Evolutionary conservation across 2,113 vertebrate genomes (phyloP).

Genomic region (Melanerpes aurifrons): DNA sequence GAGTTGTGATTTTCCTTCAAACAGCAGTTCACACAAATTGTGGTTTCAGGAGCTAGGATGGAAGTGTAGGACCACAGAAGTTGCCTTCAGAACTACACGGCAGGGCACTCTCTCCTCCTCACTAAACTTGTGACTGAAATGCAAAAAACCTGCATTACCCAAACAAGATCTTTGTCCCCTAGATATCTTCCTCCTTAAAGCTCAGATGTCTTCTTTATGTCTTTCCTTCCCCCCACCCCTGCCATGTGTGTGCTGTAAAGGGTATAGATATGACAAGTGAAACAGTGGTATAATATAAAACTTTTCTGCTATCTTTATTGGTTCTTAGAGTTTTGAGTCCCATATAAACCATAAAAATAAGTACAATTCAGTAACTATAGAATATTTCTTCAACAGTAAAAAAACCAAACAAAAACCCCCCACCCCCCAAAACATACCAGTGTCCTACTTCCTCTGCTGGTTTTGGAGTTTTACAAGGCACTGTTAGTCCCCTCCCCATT

Average conservation of each 20-base stretch:
- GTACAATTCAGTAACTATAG: not conserved
- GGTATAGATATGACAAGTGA: not conserved
- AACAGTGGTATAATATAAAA: not conserved
- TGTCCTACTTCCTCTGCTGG: not conserved
- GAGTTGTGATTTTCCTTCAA: not conserved
- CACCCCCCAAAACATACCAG: not conserved
- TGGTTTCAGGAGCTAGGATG: not conserved
- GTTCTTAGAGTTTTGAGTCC: conserved; percentile 3
- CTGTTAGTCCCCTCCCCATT: not conserved
- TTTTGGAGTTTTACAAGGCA: conserved; percentile 3
- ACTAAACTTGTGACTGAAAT: not conserved
- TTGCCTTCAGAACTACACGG: not conserved
- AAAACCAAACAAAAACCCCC: not conserved
- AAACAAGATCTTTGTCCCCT: not conserved
- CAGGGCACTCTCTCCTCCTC: not conserved
- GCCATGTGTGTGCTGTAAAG: not conserved
- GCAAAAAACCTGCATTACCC: not conserved
- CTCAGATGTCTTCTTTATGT: not conserved
- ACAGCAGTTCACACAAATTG: not conserved
- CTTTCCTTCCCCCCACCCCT: not conserved
- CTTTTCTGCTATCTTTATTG: not conserved
- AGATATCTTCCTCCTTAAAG: not conserved
- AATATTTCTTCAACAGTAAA: not conserved
- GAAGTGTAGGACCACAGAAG: not conserved
- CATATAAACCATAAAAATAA: not conserved